Percentiles rank a stretch among this genome's conserved stretches.
Evolutionary conservation across 2,113 vertebrate species (phyloP).

Genomic region (Myocastor coypus): DNA sequence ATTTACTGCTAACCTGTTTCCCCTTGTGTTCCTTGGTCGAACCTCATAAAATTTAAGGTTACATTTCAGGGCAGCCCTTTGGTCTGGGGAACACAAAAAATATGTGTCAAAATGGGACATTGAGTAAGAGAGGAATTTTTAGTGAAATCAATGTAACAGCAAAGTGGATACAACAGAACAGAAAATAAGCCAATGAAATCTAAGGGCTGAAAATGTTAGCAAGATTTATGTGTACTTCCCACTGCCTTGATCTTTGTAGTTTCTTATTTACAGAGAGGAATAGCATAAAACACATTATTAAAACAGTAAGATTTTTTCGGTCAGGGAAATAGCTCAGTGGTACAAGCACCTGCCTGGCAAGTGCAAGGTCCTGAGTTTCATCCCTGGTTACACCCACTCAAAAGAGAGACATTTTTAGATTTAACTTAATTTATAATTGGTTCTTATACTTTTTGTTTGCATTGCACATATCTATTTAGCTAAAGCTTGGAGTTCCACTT

Average conservation of each 20-base stretch:
- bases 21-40: background rate
- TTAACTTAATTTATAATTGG: background rate
- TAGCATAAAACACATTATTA: background rate
- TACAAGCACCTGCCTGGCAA: no score
- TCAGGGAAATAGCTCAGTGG: no score
- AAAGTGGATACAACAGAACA: background rate
- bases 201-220: background rate
- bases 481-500: background rate
- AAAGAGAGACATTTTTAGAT: background rate
- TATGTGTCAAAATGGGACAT: constrained; percentile 37
- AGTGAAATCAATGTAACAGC: background rate
- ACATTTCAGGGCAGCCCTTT: background rate
- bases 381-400: no score
- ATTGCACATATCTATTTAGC: background rate
- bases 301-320: background rate
- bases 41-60: background rate
- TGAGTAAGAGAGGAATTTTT: constrained; percentile 33
- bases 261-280: background rate
- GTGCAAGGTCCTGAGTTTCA: no score
- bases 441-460: background rate
- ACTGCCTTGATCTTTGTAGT: background rate
- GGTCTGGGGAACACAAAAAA: background rate
- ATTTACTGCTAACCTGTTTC: constrained; percentile 45
- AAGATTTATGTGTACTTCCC: background rate
- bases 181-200: background rate